Evolutionary conservation across 2,113 vertebrate species (phyloP).

Genomic region (Meriones unguiculatus): DNA sequence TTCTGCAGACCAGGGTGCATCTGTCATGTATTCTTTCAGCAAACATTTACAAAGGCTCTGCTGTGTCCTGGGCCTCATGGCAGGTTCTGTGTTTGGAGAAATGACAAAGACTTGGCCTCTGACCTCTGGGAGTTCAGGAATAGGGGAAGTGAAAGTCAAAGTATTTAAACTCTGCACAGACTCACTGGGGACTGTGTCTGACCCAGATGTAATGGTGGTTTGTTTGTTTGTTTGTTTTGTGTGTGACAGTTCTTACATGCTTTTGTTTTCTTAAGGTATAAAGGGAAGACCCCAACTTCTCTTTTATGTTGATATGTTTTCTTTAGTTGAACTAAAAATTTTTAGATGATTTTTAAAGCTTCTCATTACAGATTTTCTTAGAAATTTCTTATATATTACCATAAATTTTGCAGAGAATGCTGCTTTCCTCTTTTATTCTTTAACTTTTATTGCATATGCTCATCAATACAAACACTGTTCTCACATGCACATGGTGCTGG

Average conservation of each 20-base stretch:
- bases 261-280: not conserved
- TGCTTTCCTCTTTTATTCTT: slow-evolving; percentile 37
- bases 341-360: slow-evolving; percentile 6
- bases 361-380: slow-evolving; percentile 15
- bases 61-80: not conserved
- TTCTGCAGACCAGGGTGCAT: not conserved
- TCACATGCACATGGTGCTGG: not conserved
- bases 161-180: not conserved
- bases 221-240: not conserved
- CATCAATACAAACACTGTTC: slow-evolving; percentile 12
- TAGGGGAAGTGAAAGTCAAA: slow-evolving; percentile 48
- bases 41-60: not conserved
- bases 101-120: not conserved
- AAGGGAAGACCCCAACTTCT: slow-evolving; percentile 26
- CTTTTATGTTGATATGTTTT: slow-evolving; percentile 54
- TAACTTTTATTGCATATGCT: not conserved
- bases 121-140: not conserved
- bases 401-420: slow-evolving; percentile 4
- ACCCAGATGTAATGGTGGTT: not conserved
- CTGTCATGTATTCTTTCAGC: not conserved
- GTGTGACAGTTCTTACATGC: not conserved
- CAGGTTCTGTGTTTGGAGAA: slow-evolving; percentile 16
- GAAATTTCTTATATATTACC: slow-evolving; percentile 21
- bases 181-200: not conserved
- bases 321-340: slow-evolving; percentile 26